phyloP scores from a whole-genome alignment of 2,888 invertebrate genomes.

The Luperina testacea region DNA sequence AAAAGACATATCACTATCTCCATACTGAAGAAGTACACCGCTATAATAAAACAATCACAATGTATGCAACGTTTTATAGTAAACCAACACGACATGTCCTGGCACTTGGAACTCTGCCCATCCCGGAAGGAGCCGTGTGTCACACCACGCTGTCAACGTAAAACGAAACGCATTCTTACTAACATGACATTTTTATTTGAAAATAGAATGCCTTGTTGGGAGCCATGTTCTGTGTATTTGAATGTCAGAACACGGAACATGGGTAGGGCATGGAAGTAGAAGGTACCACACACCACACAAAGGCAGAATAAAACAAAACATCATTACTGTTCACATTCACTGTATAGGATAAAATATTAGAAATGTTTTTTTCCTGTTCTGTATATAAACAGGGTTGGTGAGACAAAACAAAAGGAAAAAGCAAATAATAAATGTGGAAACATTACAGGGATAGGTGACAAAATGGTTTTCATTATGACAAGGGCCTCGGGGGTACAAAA shows the following conservation, averaged over 20 bases:
- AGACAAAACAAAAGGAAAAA: background rate
- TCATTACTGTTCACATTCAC: background rate
- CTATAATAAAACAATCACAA: constrained; percentile 28
- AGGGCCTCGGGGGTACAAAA: background rate
- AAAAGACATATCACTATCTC: background rate
- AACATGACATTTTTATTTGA: constrained; percentile 46
- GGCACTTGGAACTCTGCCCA: constrained; percentile 55
- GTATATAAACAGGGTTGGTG: background rate
- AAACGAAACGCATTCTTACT: constrained; percentile 46
- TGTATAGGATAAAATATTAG: background rate
- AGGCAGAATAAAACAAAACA: background rate
- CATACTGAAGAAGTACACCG: constrained; percentile 1
- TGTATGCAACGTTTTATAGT: constrained; percentile 34
- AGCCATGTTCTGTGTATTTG: constrained; percentile 14
- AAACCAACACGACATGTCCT: constrained; percentile 42
- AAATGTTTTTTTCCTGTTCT: background rate
- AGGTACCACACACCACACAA: background rate
- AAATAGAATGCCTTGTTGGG: constrained; percentile 29
- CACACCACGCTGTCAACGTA: constrained; percentile 47
- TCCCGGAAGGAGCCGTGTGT: constrained; percentile 50
- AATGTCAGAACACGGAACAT: background rate
- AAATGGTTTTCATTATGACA: background rate
- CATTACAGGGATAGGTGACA: too few relatives aligned
- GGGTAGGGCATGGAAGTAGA: constrained; percentile 7
- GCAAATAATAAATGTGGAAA: background rate